phyloP scores from a whole-genome alignment of 2,113 vertebrate genomes.

The Cyprinodon brontotheroides region DNA sequence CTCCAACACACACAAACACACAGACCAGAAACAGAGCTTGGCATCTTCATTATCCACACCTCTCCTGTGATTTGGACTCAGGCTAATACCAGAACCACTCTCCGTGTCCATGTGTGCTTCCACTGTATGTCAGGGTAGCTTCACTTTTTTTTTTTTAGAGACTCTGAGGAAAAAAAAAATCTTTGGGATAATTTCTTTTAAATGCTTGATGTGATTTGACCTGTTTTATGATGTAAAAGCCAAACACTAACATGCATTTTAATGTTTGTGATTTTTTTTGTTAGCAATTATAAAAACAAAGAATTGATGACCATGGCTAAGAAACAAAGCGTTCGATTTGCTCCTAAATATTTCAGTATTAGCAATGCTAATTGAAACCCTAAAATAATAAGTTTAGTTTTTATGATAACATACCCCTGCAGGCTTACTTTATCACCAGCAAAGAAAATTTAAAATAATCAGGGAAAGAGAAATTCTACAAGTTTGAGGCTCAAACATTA shows the following conservation, averaged over 20 bases:
- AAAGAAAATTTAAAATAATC: neutral
- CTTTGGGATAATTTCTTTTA: neutral
- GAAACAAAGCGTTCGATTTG: neutral
- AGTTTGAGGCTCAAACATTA: neutral
- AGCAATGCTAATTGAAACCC: neutral
- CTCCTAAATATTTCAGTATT: neutral
- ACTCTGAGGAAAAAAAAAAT: neutral
- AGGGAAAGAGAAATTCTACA: neutral
- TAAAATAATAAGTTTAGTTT: neutral
- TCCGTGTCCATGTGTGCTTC: neutral
- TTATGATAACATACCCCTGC: too few relatives aligned
- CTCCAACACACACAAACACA: constrained; percentile 26
- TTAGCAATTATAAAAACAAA: neutral
- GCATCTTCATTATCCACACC: constrained; percentile 36
- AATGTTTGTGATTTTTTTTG: neutral
- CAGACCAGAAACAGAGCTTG: constrained; percentile 34
- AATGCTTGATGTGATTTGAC: neutral
- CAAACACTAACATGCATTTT: neutral
- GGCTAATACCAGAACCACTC: constrained; percentile 12
- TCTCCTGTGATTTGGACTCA: constrained; percentile 35
- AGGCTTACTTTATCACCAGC: neutral
- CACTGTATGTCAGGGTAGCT: neutral
- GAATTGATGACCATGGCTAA: neutral
- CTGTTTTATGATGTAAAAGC: neutral
- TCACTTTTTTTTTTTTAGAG: neutral